Base-by-base conservation (phyloP, 2,888 invertebrate species). In the Hirtodrosophila histrioides region DNA sequence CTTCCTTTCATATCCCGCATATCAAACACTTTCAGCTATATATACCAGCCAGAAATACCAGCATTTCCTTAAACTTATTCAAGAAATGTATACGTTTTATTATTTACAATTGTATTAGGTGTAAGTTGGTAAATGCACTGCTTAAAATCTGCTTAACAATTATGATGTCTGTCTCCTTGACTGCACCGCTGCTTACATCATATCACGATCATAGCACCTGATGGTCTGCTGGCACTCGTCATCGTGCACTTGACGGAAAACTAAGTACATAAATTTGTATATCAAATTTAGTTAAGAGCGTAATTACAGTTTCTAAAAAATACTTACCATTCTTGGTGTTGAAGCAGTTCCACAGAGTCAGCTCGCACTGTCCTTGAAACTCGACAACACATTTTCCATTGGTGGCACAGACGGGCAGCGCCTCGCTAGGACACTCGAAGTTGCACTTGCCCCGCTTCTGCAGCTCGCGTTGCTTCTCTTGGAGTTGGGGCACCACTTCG, bases 321-420 rank as follows among this genome's bases (percentile, higher is more conserved):
- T n/a, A 41, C 78, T 75, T 41, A 86, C 86, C 71, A 29, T 87
- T 86, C 41, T 80, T 76, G 53, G 86, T 82, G 44, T 87, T 84
- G 55, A 87, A 73, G 48, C 86, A 86, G 12, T 86, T 86, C 87
- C 87, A 86, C 46, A 78, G 53, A 50, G 67, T 86, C 23, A 86
- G 61, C 55, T 86, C 69, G 40, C 86, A 86, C 7, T 82, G 82
- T 3, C 87, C 86, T 7, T 74, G 50, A 50, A 86, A 86, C n/a
- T 80, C 73, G 39, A 75, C 84, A 17, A 77, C 65, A 41, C 86
- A 86, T 4, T 84, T 74, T 40, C 72, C 81, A 36, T 86, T 86
- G 54, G 57, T 67, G 57, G 86, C 87, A 11, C 86, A 87, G 17
- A 87, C 71, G 31, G 69, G 61, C 37, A 87, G 49, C n/a, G 88